Evolutionary conservation across 1,140 invertebrate species (phyloP).

Genomic region (Lutraria rhynchaena): DNA sequence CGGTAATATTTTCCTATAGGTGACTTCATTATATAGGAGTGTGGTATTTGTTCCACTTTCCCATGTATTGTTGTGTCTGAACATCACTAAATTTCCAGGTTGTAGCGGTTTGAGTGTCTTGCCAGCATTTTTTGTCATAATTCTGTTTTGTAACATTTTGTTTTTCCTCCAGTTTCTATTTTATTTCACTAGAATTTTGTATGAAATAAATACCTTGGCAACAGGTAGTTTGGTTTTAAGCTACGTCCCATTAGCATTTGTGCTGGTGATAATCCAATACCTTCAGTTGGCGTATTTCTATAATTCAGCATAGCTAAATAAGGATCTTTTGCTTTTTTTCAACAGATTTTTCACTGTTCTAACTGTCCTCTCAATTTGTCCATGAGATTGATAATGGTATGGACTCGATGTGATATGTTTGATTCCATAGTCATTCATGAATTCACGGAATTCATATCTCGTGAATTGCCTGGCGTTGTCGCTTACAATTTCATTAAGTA

Average conservation of each 20-base stretch:
- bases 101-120: no score
- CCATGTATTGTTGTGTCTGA: no score
- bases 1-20: no score
- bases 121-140: no score
- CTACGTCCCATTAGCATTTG: constrained; percentile 27
- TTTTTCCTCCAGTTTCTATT: no score
- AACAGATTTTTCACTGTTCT: constrained; percentile 52
- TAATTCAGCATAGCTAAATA: no score
- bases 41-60: no score
- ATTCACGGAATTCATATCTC: neutral
- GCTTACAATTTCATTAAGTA: constrained; percentile 4
- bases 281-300: constrained; percentile 27
- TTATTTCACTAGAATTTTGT: no score
- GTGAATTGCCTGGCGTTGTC: constrained; percentile 26
- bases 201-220: no score
- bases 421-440: neutral
- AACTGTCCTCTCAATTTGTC: constrained; percentile 57
- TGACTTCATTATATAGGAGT: no score
- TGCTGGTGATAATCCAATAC: constrained; percentile 29
- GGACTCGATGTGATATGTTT: constrained; percentile 50
- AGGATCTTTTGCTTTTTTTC: constrained; percentile 35
- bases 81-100: no score
- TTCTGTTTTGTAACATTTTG: no score
- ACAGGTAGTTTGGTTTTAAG: constrained; percentile 11
- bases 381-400: constrained; percentile 48